Conservation (phyloP, 2,888 invertebrate genomes). For the Pemphredon lugubris region DNA sequence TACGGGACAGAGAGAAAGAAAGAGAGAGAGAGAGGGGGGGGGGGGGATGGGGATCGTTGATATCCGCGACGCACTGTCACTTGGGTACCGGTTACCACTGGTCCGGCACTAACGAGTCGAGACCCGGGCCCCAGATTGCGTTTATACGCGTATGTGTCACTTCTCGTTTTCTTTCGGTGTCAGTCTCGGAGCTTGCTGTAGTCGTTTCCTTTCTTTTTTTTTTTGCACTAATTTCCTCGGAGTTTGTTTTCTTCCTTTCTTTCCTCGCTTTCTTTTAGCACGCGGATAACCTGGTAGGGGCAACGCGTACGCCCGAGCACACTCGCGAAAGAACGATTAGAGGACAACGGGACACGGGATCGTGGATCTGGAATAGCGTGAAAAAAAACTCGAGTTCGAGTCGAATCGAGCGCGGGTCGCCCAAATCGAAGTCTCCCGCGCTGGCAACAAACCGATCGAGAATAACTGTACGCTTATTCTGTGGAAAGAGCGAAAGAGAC, state of each 20-base stretch:
- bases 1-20: too few species aligned
- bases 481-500: constrained; percentile 44
- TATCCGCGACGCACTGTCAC: constrained; percentile 33
- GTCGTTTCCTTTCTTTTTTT: background rate
- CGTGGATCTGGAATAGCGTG: too few species aligned
- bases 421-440: constrained; percentile 53
- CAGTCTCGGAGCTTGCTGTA: too few species aligned
- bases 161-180: too few species aligned
- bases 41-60: background rate
- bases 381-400: constrained; percentile 31
- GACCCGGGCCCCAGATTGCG: background rate
- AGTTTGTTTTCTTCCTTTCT: too few species aligned
- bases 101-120: background rate
- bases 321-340: background rate
- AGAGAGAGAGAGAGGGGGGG: too few species aligned
- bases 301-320: background rate
- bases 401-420: constrained; percentile 46
- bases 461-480: constrained; percentile 56
- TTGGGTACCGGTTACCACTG: constrained; percentile 12
- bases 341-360: background rate
- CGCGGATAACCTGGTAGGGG: too few species aligned
- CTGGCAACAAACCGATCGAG: constrained; percentile 59
- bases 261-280: too few species aligned
- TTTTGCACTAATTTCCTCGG: too few species aligned
- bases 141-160: too few species aligned